Evolutionary conservation across 2,797 vertebrate genomes (phyloP).

Genomic region (Onychomys torridus): DNA sequence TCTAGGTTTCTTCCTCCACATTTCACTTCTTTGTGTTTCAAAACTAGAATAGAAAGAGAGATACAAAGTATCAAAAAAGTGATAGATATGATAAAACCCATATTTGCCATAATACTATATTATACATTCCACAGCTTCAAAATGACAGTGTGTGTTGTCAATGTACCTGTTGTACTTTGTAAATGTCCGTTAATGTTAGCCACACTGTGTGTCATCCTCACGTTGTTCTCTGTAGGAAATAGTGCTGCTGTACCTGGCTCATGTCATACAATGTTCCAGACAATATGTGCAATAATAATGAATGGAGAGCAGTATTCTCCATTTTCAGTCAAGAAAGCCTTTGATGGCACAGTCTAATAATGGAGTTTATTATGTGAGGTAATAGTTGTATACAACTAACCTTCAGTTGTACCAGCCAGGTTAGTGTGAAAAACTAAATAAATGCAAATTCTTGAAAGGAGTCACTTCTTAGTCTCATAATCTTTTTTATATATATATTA

Average conservation of each 20-base stretch:
- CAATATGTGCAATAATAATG: not conserved
- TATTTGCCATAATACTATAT: not conserved
- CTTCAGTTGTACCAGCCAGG: not conserved
- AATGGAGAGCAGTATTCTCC: not conserved
- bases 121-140: not conserved
- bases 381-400: not conserved
- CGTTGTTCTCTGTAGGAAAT: not conserved
- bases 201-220: not conserved
- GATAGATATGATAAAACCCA: not conserved
- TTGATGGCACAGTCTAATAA: not conserved
- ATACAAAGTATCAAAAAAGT: not conserved
- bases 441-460: not conserved
- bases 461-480: not conserved
- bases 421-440: conserved; percentile 15
- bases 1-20: not conserved
- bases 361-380: not conserved
- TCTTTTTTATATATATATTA: not conserved
- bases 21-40: conserved; percentile 18
- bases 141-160: not conserved
- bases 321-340: not conserved
- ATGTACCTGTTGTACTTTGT: not conserved
- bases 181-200: not conserved
- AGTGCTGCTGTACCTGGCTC: not conserved
- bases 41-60: conserved; percentile 16
- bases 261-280: not conserved